phyloP scores from a whole-genome alignment of 2,113 vertebrate species.

The Mus pahari region DNA sequence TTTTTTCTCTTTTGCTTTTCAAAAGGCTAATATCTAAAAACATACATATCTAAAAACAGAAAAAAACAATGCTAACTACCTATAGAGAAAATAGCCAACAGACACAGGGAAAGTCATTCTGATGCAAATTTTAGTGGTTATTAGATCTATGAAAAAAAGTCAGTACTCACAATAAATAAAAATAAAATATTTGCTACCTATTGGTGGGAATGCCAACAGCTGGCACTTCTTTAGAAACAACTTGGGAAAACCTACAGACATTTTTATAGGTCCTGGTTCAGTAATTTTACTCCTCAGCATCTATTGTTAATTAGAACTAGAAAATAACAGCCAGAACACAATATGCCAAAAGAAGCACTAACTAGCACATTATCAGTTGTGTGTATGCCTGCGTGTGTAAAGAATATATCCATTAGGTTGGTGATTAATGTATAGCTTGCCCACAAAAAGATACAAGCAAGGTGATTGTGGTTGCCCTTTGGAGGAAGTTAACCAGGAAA shows the following conservation, averaged over 20 bases:
- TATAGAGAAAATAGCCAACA: slow-evolving; percentile 23
- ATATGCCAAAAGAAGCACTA: background rate
- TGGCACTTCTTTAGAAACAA: background rate
- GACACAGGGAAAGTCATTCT: background rate
- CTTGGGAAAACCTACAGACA: background rate
- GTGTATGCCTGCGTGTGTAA: background rate
- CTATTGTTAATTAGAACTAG: background rate
- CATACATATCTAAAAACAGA: background rate
- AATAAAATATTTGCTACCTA: background rate
- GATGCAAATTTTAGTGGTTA: background rate
- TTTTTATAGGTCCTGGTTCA: slow-evolving; percentile 35
- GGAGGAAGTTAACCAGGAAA: background rate
- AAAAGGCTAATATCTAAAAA: slow-evolving; percentile 51
- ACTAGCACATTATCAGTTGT: background rate
- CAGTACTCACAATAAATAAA: background rate
- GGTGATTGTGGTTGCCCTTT: background rate
- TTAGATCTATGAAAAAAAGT: slow-evolving; percentile 27
- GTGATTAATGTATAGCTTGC: background rate
- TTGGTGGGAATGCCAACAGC: background rate
- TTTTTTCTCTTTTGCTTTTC: background rate
- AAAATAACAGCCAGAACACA: background rate
- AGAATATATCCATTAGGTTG: background rate
- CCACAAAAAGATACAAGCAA: background rate
- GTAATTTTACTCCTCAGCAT: background rate
- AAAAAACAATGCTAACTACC: background rate